These are phyloP conservation scores for Gonocerus acuteangulatus DNA, from an alignment of 2,888 invertebrate genomes.

Conservation along the genomic window DNA sequence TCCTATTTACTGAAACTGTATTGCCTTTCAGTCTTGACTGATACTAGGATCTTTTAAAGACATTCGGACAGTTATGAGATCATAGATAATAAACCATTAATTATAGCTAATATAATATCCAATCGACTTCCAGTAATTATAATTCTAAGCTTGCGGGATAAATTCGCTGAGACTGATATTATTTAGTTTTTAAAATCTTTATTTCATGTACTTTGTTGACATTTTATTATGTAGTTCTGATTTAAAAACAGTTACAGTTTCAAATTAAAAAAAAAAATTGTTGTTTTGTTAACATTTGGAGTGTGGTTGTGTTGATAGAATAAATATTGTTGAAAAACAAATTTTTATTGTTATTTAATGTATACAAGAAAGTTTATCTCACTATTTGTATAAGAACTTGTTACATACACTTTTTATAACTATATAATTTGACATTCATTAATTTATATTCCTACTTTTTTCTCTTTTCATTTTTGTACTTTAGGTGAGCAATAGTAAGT, in stretches of 20 bases:
- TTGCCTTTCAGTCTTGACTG: slow-evolving; percentile 25
- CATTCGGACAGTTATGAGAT: slow-evolving; percentile 12
- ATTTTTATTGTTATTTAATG: not conserved
- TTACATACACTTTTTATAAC: slow-evolving; percentile 3
- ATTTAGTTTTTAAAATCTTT: slow-evolving; percentile 1
- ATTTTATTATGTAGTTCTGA: not conserved
- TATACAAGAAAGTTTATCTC: not conserved
- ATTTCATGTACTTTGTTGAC: not conserved
- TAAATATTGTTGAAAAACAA: slow-evolving; percentile 34
- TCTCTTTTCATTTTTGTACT: not conserved
- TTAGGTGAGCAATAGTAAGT: not conserved
- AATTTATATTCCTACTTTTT: not conserved
- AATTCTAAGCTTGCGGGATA: slow-evolving; percentile 18
- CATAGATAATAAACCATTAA: slow-evolving; percentile 17
- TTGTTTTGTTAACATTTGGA: slow-evolving; percentile 24
- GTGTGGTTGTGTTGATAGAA: slow-evolving; percentile 34
- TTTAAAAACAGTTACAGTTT: not conserved
- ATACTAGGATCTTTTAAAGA: slow-evolving; percentile 16
- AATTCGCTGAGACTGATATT: slow-evolving; percentile 22
- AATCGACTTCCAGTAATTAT: slow-evolving; percentile 12
- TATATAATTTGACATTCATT: slow-evolving; percentile 5
- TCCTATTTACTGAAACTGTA: slow-evolving; percentile 20
- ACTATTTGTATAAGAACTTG: slow-evolving; percentile 4
- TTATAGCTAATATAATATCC: slow-evolving; percentile 2
- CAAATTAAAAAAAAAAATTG: not conserved